Percentiles rank a stretch among this genome's conserved stretches.
phyloP scores from a whole-genome alignment of 2,797 vertebrate species.

The Diplodus sargus region DNA sequence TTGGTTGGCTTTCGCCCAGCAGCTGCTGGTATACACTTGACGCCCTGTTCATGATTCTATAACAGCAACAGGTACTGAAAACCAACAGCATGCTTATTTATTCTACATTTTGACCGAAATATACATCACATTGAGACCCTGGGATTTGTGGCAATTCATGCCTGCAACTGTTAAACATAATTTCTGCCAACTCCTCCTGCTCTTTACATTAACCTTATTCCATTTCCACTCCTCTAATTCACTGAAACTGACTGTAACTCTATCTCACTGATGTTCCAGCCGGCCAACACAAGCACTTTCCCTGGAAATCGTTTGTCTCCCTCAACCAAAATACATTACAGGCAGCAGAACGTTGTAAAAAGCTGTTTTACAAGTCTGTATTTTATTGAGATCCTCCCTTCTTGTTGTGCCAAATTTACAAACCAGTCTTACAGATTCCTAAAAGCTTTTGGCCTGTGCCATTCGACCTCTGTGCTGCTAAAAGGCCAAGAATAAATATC shows the following conservation, averaged over 20 bases:
- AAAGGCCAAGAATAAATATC: neutral
- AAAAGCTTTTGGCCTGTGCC: slow-evolving; percentile 7
- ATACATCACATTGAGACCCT: neutral
- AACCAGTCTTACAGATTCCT: slow-evolving; percentile 8
- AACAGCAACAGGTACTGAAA: neutral
- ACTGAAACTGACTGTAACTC: slow-evolving; percentile 13
- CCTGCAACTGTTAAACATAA: neutral
- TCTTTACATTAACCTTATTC: slow-evolving; percentile 9
- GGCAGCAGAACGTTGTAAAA: neutral
- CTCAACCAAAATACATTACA: neutral
- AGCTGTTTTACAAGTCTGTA: neutral
- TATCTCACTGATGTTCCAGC: neutral
- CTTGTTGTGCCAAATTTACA: neutral
- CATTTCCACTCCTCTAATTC: neutral
- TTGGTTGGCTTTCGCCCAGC: slow-evolving; percentile 25
- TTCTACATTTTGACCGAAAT: neutral
- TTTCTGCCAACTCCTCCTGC: neutral
- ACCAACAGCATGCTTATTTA: slow-evolving; percentile 1
- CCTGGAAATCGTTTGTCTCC: neutral
- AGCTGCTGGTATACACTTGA: slow-evolving; percentile 15
- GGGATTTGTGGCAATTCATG: neutral
- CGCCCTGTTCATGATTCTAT: neutral
- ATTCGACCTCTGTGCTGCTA: neutral
- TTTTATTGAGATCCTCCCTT: slow-evolving; percentile 15
- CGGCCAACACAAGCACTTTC: neutral